Conservation (phyloP, 2,113 vertebrate species). For the Bagarius yarrelli region DNA sequence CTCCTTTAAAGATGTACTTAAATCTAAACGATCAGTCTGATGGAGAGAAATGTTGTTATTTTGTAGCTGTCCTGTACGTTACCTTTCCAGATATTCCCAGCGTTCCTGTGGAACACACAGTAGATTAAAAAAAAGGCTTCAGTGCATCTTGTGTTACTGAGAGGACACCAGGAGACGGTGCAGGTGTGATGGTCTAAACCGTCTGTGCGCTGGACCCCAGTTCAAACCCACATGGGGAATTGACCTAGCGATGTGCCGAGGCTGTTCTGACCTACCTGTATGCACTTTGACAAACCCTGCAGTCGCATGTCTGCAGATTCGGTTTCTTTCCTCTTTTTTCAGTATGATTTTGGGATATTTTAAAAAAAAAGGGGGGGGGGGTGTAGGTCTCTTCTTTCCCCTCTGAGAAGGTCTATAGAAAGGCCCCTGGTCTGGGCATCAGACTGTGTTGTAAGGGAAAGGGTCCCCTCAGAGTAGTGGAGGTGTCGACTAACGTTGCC, state of each 20-base stretch:
- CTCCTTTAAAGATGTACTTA: neutral
- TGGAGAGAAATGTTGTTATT: neutral
- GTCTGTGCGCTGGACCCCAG: conserved; percentile 14
- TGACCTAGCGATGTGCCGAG: conserved; percentile 28
- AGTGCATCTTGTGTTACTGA: conserved; percentile 13
- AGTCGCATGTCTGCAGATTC: conserved; percentile 47
- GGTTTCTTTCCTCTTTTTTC: conserved; percentile 54
- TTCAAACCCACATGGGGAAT: conserved; percentile 32
- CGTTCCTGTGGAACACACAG: neutral
- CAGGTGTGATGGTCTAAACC: conserved; percentile 40
- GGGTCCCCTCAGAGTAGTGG: conserved; percentile 62
- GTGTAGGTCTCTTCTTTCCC: conserved; percentile 13
- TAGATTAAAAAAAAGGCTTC: neutral
- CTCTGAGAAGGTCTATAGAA: conserved; percentile 15
- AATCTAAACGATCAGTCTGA: neutral
- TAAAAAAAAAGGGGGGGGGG: neutral
- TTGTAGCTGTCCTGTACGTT: neutral
- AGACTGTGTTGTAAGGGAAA: conserved; percentile 65
- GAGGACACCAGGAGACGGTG: conserved; percentile 13
- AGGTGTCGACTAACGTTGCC: conserved; percentile 69
- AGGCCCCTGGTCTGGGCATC: conserved; percentile 52
- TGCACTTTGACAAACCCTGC: conserved; percentile 51
- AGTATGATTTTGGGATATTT: neutral
- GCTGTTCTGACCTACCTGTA: conserved; percentile 46
- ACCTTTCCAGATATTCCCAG: neutral